phyloP scores from a whole-genome alignment of 35 echinoderm and acorn worm genomes.

The Acanthaster planci region DNA sequence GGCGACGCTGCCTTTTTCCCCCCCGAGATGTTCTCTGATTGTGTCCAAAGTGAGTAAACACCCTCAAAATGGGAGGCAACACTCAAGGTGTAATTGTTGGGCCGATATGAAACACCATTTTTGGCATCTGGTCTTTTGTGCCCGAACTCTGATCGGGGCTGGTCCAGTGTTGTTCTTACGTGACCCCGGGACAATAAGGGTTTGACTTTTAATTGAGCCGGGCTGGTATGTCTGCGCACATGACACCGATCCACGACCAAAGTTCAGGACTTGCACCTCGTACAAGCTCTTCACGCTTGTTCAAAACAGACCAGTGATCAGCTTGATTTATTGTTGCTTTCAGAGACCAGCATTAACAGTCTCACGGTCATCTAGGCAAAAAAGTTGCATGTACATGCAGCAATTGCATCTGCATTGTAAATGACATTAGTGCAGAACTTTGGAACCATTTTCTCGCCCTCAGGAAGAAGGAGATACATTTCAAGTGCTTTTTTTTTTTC shows the following conservation, averaged over 20 bases:
- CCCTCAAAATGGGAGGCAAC: background rate
- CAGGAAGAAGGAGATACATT: background rate
- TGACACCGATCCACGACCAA: background rate
- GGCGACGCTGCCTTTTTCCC: background rate
- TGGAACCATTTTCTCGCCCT: constrained; percentile 6
- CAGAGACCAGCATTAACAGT: background rate
- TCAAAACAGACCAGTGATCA: constrained; percentile 2
- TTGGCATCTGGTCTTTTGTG: background rate
- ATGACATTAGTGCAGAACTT: background rate
- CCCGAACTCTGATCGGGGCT: background rate
- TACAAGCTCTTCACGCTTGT: background rate
- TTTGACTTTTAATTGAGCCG: background rate
- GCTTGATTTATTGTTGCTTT: background rate
- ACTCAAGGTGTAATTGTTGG: constrained; percentile 1
- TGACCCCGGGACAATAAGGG: background rate
- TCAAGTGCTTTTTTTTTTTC: constrained; percentile 5
- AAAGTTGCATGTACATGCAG: background rate
- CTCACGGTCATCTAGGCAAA: no score
- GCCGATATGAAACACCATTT: constrained; percentile 5
- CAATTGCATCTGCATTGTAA: constrained; percentile 1
- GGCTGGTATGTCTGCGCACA: background rate
- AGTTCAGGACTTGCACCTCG: background rate
- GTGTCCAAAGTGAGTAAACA: background rate
- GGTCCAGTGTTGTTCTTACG: background rate
- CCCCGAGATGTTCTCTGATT: background rate